Percentiles rank a stretch among this genome's conserved stretches.
These are phyloP conservation scores for Pampusana beccarii DNA, from an alignment of 2,113 vertebrate species.

Conservation along the genomic window DNA sequence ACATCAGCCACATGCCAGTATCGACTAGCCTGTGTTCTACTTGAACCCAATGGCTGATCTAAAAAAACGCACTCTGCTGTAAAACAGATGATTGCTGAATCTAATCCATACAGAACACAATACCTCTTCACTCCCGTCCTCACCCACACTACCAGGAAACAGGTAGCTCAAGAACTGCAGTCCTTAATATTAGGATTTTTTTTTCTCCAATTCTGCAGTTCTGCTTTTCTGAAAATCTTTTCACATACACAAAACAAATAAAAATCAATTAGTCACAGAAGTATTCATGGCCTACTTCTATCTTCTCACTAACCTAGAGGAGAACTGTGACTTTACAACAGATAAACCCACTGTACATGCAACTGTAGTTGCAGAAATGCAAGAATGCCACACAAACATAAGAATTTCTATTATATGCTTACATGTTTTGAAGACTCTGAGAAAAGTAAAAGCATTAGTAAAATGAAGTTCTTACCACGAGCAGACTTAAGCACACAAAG, in stretches of 20 bases:
- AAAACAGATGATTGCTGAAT: neutral
- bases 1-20: neutral
- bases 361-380: neutral
- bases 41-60: neutral
- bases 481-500: neutral
- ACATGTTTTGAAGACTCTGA: neutral
- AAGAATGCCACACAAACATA: neutral
- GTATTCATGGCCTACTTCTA: neutral
- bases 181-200: fast-evolving
- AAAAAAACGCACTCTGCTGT: neutral
- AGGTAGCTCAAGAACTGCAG: neutral
- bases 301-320: neutral
- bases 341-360: neutral
- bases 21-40: no score
- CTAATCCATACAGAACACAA: neutral
- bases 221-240: neutral
- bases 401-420: neutral
- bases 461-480: fast-evolving
- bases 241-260: fast-evolving
- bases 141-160: neutral
- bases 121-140: neutral
- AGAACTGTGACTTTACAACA: neutral
- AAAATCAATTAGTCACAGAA: neutral
- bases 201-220: neutral
- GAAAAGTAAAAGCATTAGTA: neutral